These are phyloP conservation scores for Mormoops blainvillei DNA, from an alignment of 2,113 vertebrate genomes.

Conservation along the genomic window DNA sequence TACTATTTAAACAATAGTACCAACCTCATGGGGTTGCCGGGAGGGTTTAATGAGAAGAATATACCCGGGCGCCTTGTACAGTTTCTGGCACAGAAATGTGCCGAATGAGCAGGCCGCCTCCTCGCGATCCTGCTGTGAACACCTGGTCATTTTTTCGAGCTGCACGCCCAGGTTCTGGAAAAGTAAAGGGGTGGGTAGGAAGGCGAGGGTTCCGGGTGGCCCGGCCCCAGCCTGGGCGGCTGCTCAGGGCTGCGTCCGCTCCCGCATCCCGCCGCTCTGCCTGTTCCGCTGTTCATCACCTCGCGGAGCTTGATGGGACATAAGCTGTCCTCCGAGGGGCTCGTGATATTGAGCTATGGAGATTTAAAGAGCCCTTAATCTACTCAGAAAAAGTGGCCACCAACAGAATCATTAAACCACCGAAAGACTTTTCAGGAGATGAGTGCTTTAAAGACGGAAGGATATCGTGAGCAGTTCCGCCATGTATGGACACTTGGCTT, in stretches of 20 bases:
- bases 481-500: neutral
- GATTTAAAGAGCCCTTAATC: neutral
- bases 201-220: accelerated
- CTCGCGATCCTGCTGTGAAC: accelerated
- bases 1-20: accelerated
- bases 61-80: accelerated
- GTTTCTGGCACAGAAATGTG: neutral
- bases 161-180: neutral
- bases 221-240: accelerated
- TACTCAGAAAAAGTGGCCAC: neutral
- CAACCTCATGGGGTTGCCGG: neutral
- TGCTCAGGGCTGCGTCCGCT: neutral
- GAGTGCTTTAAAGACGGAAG: neutral
- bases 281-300: accelerated
- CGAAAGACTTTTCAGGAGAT: neutral
- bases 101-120: accelerated
- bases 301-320: accelerated
- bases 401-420: neutral
- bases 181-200: neutral
- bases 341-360: neutral
- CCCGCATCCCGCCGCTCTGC: accelerated
- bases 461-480: neutral
- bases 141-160: neutral
- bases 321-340: neutral
- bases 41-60: neutral